Evolutionary conservation across 2,888 invertebrate species (phyloP), one percentile per base, ranked within the genome.

Genomic region (Cheilosia soror): DNA sequence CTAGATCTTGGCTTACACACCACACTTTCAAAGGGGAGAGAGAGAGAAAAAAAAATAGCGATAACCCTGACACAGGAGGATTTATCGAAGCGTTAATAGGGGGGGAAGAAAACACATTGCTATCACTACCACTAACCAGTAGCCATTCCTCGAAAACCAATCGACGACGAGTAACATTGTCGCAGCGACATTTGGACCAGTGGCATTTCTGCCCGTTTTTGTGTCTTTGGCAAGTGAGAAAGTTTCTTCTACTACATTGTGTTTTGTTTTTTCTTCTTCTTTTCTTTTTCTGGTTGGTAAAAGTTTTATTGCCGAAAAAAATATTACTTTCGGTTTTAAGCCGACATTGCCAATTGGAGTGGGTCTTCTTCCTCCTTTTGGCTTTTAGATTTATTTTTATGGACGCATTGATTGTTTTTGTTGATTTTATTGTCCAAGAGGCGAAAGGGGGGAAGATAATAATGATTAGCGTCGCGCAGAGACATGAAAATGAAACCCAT

Each of bases 41-140:
- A 13, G 57, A 57, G 42, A 20, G 33, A 13, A 49, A 57, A 37
- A 47, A 60, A 33, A 55, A 51, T 25, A 58, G 29, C 80, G 69
- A 71, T 80, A 75, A 65, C 75, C 75, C 69, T 84, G 84, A 76
- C 84, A 80, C 31, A 69, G 75, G 80, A 57, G 27, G 84, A 84
- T 84, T 84, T 84, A 84, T 80, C 44, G 33, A 76, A 66, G 79
- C 84, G 84, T 79, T 84, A 84, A 84, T 81, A 81, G 58, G 76
- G 49, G 47, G 42, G 53, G 51, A 42, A 27, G 42, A 47, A 58
- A 42, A 27, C 71, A 27, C 57, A 55, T 65, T 57, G 25, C 51
- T 40, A 15, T 42, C 27, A 20, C 37, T 44, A 25, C 49, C 49
- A 33, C 20, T 20, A 29, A 47, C 47, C 47, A n/a, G 15, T 49